Conservation (phyloP, 2,888 invertebrate species). For the Athrips mouffetella region DNA sequence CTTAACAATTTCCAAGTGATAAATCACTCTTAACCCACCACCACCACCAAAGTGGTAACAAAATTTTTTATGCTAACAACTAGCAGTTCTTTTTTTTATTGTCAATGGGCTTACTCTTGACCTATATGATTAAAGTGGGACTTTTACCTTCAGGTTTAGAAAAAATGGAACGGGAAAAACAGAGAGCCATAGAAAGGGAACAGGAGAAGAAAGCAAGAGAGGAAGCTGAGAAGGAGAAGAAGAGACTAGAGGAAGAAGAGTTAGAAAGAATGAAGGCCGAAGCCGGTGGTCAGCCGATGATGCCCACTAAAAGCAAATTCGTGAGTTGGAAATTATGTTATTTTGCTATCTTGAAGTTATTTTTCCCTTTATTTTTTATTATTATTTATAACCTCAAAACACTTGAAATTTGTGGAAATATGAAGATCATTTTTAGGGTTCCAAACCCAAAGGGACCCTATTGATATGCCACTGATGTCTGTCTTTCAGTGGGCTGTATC, state of each 20-base stretch:
- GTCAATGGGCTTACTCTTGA: too few relatives aligned
- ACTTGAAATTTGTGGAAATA: too few relatives aligned
- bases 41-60: too few relatives aligned
- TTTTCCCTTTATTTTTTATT: not conserved
- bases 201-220: conserved; percentile 82
- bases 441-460: too few relatives aligned
- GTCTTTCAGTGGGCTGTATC: too few relatives aligned
- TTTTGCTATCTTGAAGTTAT: not conserved
- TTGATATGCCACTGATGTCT: too few relatives aligned
- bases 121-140: not conserved
- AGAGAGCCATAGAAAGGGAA: conserved; percentile 89
- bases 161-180: conserved; percentile 97
- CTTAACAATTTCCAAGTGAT: too few relatives aligned
- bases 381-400: not conserved
- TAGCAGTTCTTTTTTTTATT: too few relatives aligned
- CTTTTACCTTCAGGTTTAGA: conserved; percentile 83
- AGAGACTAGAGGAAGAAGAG: conserved; percentile 78
- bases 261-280: conserved; percentile 58
- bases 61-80: too few relatives aligned
- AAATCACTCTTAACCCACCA: too few relatives aligned
- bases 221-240: conserved; percentile 80
- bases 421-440: too few relatives aligned
- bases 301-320: conserved; percentile 80
- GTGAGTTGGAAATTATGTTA: conserved; percentile 51
- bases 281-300: conserved; percentile 58